Conservation (phyloP, 2,797 vertebrate genomes). For the Sebastes variabilis region DNA sequence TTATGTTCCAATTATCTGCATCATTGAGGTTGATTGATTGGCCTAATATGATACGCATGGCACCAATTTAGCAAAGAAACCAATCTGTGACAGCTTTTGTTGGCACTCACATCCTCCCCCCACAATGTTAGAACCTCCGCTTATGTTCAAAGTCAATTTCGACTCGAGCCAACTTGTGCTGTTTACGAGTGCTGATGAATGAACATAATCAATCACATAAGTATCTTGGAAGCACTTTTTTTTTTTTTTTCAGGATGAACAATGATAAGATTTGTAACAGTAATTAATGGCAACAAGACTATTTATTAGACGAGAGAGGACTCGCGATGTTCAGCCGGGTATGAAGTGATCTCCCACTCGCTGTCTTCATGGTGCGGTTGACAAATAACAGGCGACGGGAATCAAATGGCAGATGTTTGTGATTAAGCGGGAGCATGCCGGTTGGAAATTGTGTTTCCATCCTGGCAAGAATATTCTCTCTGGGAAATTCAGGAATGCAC, state of each 20-base stretch:
- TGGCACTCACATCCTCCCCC: conserved; percentile 20
- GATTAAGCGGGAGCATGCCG: conserved; percentile 5
- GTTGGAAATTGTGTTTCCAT: conserved; percentile 9
- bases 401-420: conserved; percentile 43
- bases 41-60: conserved; percentile 52
- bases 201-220: conserved; percentile 40
- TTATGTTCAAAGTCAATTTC: conserved; percentile 39
- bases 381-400: conserved; percentile 45
- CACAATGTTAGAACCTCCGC: conserved; percentile 2
- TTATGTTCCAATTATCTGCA: conserved; percentile 77
- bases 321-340: conserved; percentile 15
- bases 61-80: conserved; percentile 56
- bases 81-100: conserved; percentile 47
- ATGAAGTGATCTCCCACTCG: conserved; percentile 21
- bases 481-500: background rate
- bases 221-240: conserved; percentile 34
- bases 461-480: background rate
- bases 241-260: conserved; percentile 34
- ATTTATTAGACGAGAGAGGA: conserved; percentile 33
- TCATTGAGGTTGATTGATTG: conserved; percentile 71
- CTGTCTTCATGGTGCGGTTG: background rate
- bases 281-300: conserved; percentile 46
- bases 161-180: conserved; percentile 31
- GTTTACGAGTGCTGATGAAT: conserved; percentile 30
- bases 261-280: conserved; percentile 35